Evolutionary conservation across 2,888 invertebrate genomes (phyloP).

Genomic region (Meghimatium bilineatum): DNA sequence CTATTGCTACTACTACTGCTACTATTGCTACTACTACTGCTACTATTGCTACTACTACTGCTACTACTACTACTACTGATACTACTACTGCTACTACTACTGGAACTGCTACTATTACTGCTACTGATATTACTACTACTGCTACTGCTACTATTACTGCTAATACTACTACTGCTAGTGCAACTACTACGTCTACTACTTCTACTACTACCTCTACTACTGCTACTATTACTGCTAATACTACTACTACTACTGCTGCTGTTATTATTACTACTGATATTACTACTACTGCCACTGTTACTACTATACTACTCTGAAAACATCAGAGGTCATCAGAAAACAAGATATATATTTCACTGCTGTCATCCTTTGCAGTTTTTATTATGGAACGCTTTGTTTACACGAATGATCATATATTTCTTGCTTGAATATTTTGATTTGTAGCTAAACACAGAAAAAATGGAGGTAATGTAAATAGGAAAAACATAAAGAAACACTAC

Average conservation of each 20-base stretch:
- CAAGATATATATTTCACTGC: too few relatives aligned
- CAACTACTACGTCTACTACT: slow-evolving; percentile 44
- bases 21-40: slow-evolving; percentile 40
- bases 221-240: slow-evolving; percentile 14
- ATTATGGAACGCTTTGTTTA: too few relatives aligned
- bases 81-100: not conserved
- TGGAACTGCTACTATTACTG: slow-evolving; percentile 40
- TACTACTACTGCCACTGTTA: too few relatives aligned
- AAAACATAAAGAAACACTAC: too few relatives aligned
- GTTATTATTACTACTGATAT: slow-evolving; percentile 37
- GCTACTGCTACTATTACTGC: slow-evolving; percentile 22
- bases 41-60: slow-evolving; percentile 35
- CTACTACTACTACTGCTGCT: slow-evolving; percentile 43
- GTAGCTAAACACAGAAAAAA: too few relatives aligned
- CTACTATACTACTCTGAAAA: too few relatives aligned
- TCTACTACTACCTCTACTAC: slow-evolving; percentile 35
- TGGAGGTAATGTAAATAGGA: too few relatives aligned
- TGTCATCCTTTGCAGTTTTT: too few relatives aligned
- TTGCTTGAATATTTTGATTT: too few relatives aligned
- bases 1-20: slow-evolving; percentile 25
- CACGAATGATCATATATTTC: too few relatives aligned
- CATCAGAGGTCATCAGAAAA: too few relatives aligned
- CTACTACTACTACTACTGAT: not conserved
- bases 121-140: slow-evolving; percentile 40
- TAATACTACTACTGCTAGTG: slow-evolving; percentile 12